Evolutionary conservation across 2,113 vertebrate genomes (phyloP).

Genomic region (Gopherus evgoodei): DNA sequence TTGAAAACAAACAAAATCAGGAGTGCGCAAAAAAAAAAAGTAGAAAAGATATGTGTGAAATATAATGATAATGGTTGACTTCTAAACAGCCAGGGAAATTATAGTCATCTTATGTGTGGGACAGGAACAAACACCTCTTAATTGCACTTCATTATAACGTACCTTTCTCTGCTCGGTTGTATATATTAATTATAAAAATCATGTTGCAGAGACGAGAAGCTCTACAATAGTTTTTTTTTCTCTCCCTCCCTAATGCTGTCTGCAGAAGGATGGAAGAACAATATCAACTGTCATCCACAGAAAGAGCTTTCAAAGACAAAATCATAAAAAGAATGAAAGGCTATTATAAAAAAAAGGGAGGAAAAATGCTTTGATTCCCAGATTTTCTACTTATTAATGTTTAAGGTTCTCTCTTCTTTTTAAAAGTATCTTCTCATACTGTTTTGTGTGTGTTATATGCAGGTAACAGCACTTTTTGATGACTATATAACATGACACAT

Average conservation of each 20-base stretch:
- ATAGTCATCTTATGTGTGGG: slow-evolving; percentile 84
- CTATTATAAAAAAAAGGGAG: slow-evolving; percentile 82
- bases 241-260: slow-evolving; percentile 82
- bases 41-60: slow-evolving; percentile 79
- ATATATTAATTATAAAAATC: slow-evolving; percentile 92
- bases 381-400: slow-evolving; percentile 84
- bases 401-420: slow-evolving; percentile 83
- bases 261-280: slow-evolving; percentile 84
- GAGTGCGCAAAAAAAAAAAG: slow-evolving; percentile 54
- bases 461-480: slow-evolving; percentile 76
- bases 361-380: slow-evolving; percentile 83
- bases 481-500: slow-evolving; percentile 76
- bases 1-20: slow-evolving; percentile 85
- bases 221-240: slow-evolving; percentile 79
- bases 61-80: slow-evolving; percentile 85
- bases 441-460: slow-evolving; percentile 76
- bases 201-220: slow-evolving; percentile 80
- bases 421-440: slow-evolving; percentile 77
- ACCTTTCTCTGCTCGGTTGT: slow-evolving; percentile 86
- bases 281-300: slow-evolving; percentile 86
- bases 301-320: slow-evolving; percentile 87
- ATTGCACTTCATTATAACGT: slow-evolving; percentile 89
- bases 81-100: slow-evolving; percentile 87
- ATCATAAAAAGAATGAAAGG: slow-evolving; percentile 89
- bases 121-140: slow-evolving; percentile 89